Base-by-base conservation (phyloP, 2,113 vertebrate species). In the Mus pahari region DNA sequence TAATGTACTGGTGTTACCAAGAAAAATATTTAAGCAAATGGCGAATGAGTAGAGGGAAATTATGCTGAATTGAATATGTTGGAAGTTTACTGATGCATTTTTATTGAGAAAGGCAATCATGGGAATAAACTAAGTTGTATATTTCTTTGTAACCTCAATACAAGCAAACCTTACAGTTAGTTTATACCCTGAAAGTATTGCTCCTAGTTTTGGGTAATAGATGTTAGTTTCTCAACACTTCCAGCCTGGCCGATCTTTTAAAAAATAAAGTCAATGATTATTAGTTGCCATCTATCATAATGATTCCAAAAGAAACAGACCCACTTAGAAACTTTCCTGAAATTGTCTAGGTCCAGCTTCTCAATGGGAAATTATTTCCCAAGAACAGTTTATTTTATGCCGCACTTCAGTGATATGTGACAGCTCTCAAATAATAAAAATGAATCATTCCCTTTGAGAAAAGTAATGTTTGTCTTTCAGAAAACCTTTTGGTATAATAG, bases 371-470 rank as follows among this genome's bases (percentile, higher is more conserved):
- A 94, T 50, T 14, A 84, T 94, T 95, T 92, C 31, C 75, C 22
- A 45, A 90, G 13, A 84, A 91, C 36, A 39, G 39, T 96, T 96
- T 91, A 28, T 95, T 90, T 94, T 88, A 79, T 84, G 79, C 26
- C 24, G 88, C 84, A 94, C 36, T 92, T 50, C 87, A 39, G 75
- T 86, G 70, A 87, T 92, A 82, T 78, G 74, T 62, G 91, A 73
- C 33, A 78, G 50, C 48, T 64, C 78, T 50, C 10, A 91, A 70
- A 91, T 94, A 91, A 94, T 93, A 91, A 74, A 96, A 95, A 94
- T 94, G 55, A 96, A 90, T 90, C 53, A 84, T 96, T 83, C 22
- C 16, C 62, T 94, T 94, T 88, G 55, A 92, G 81, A 94, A 90
- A 36, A 79, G 83, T 90, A 92, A 90, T 31, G 19, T 84, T 89